Base-by-base conservation (phyloP, 1,140 invertebrate genomes). In the Lanistes nyassanus region DNA sequence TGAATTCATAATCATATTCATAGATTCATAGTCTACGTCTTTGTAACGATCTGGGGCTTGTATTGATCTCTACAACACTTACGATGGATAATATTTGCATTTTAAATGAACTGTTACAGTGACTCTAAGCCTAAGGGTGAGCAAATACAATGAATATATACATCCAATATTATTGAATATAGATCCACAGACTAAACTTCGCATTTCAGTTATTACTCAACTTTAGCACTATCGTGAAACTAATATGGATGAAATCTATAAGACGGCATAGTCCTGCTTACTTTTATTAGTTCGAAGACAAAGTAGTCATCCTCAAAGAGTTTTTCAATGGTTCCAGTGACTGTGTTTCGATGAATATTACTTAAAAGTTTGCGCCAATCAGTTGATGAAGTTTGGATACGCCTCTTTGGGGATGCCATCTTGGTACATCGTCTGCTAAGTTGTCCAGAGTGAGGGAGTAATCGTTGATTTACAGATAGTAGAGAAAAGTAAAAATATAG, bases 271-370 rank as follows among this genome's bases (percentile, higher is more conserved):
- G 13, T 55, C 31, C 31, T 58, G 31, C 29, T 62, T 66, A 78
- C 77, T 56, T 78, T 69, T 21, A 78, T 31, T 16, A 78, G 34
- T 31, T 78, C 77, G 75, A 78, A 71, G 29, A 69, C 60, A 42
- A 75, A 71, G 42, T 66, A 71, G 29, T 75, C 56, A 58, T 78
- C 73, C 26, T 62, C 67, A 66, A 78, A 78, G 3, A 78, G 47
- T 64, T 75, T 75, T 34, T 75, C 73, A 69, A 75, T 34, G 23
- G 42, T 68, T 31, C 74, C 74, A 58, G 53, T 68, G 7, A 47
- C 29, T 23, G 67, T 36, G 26, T 53, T 66, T 37, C 65, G 31
- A 26, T 65, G 64, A 68, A 75, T 75, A 21, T 67, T 75, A 11
- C 36, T 39, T 26, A 75, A 60, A 39, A 37, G 53, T 47, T 68